Conservation (phyloP, 2,797 vertebrate species). For the Graptemys geographica region DNA sequence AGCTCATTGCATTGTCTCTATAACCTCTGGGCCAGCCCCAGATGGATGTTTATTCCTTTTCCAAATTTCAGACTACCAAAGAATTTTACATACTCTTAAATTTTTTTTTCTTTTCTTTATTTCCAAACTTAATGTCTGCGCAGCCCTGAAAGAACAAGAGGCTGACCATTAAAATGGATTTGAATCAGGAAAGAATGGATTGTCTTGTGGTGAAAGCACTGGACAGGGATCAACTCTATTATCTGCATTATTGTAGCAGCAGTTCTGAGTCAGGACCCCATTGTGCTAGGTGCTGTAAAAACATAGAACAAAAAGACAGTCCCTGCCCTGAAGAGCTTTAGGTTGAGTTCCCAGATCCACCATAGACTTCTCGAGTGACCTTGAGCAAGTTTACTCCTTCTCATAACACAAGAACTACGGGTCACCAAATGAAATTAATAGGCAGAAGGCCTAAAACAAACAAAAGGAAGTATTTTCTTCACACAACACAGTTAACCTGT, state of each 20-base stretch:
- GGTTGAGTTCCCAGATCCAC: rapidly evolving
- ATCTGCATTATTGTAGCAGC: background rate
- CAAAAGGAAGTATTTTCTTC: too few species aligned
- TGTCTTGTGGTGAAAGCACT: background rate
- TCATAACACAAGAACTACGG: too few species aligned
- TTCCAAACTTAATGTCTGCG: background rate
- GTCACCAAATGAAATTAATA: too few species aligned
- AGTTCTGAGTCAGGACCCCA: background rate
- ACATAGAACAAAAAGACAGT: background rate
- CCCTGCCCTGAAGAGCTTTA: background rate
- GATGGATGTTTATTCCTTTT: background rate
- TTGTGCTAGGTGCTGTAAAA: background rate
- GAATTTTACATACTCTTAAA: background rate
- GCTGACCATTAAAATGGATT: background rate
- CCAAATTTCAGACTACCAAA: rapidly evolving
- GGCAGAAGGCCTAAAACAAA: too few species aligned
- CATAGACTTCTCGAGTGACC: background rate
- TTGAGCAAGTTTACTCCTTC: background rate
- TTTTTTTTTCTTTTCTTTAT: background rate
- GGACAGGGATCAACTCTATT: background rate
- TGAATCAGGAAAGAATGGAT: background rate
- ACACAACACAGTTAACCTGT: too few species aligned
- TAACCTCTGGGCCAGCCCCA: background rate
- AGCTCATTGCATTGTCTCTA: background rate
- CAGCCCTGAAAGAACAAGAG: background rate